A percentile compares a stretch with the other conserved stretches of the same genome.
Evolutionary conservation across 2,797 vertebrate species (phyloP).

Genomic region (Sebastes elongatus): DNA sequence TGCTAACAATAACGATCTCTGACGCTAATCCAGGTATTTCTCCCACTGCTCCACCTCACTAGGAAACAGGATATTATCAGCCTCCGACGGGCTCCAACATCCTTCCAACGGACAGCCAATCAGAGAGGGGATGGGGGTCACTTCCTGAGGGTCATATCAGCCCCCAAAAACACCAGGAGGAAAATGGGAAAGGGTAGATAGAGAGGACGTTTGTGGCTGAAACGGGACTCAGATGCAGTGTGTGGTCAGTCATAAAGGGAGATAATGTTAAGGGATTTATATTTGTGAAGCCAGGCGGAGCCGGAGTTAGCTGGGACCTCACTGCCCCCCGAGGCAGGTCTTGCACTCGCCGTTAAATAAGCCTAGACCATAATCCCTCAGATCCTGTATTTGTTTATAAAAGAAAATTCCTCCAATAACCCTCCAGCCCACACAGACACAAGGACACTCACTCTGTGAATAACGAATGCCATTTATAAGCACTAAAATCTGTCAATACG

Average conservation of each 20-base stretch:
- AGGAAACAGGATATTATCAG: constrained; percentile 76
- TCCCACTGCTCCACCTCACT: constrained; percentile 52
- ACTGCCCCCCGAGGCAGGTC: constrained; percentile 61
- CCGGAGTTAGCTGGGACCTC: constrained; percentile 55
- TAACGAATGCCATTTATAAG: constrained; percentile 30
- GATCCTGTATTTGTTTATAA: constrained; percentile 81
- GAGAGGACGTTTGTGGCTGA: constrained; percentile 20
- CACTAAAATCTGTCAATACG: constrained; percentile 32
- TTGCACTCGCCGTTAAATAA: constrained; percentile 72
- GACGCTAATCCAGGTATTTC: constrained; percentile 81
- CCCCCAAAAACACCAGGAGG: constrained; percentile 27
- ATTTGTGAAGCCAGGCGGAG: constrained; percentile 54
- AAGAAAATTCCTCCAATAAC: constrained; percentile 76
- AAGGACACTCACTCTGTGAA: constrained; percentile 54
- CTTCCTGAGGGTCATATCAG: constrained; percentile 56
- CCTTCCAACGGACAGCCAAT: constrained; percentile 67
- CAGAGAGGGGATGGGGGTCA: constrained; percentile 54
- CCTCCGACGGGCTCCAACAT: constrained; percentile 39
- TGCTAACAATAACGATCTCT: constrained; percentile 80
- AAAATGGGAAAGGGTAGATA: constrained; percentile 12
- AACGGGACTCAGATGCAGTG: constrained; percentile 42
- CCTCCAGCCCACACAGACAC: constrained; percentile 74
- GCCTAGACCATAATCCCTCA: constrained; percentile 74
- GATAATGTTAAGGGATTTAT: constrained; percentile 51
- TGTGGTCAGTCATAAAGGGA: constrained; percentile 67